These are phyloP conservation scores for Calephelis virginiensis DNA, from an alignment of 1,140 invertebrate species.

Conservation along the genomic window DNA sequence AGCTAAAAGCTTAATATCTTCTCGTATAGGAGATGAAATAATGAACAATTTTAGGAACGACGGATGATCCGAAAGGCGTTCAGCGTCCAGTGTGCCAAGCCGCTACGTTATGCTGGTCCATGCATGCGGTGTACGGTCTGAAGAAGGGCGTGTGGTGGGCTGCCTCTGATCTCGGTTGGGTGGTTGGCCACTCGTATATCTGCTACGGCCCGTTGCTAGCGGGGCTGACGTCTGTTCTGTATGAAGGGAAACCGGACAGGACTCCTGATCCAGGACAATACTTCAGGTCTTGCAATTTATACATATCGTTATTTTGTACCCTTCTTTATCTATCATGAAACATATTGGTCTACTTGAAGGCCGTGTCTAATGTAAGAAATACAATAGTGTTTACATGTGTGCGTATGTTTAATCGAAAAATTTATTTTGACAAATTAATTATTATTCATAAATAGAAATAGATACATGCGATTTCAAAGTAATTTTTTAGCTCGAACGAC, in stretches of 20 bases:
- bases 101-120: slow-evolving; percentile 90
- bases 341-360: too few species aligned
- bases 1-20: not conserved
- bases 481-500: too few species aligned
- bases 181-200: slow-evolving; percentile 96
- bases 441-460: too few species aligned
- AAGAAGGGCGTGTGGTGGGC: slow-evolving; percentile 93
- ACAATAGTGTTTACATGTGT: too few species aligned
- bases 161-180: slow-evolving; percentile 95
- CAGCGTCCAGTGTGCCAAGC: slow-evolving; percentile 92
- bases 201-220: slow-evolving; percentile 93
- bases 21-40: not conserved
- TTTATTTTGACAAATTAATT: too few species aligned
- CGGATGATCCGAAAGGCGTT: slow-evolving; percentile 90
- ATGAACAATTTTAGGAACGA: slow-evolving; percentile 48
- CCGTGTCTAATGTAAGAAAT: too few species aligned
- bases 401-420: too few species aligned
- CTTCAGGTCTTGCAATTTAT: slow-evolving; percentile 80
- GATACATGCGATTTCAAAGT: too few species aligned
- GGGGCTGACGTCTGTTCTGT: slow-evolving; percentile 92
- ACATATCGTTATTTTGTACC: too few species aligned
- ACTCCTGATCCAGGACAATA: slow-evolving; percentile 95
- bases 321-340: too few species aligned
- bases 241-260: slow-evolving; percentile 96
- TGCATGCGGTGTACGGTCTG: slow-evolving; percentile 91